A percentile compares a stretch with the other conserved stretches of the same genome.
These are phyloP conservation scores for Craniophora ligustri DNA, from an alignment of 2,888 invertebrate genomes.

Conservation along the genomic window DNA sequence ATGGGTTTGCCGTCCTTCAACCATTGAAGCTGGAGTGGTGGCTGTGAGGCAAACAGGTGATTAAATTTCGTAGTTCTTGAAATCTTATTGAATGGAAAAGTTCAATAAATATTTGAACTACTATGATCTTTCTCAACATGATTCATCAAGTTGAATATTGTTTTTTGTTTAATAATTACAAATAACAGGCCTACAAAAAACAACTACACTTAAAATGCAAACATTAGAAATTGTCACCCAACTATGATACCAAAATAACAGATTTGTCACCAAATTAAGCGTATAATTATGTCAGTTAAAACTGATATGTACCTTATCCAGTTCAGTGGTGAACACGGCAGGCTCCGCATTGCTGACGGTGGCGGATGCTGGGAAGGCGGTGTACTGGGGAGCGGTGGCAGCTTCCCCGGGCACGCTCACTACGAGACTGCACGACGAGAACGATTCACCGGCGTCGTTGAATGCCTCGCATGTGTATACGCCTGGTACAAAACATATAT, in stretches of 20 bases:
- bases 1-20: conserved; percentile 97
- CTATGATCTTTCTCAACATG: background rate
- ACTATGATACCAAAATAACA: no score
- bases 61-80: no score
- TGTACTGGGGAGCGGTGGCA: conserved; percentile 94
- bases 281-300: no score
- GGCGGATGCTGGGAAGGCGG: conserved; percentile 96
- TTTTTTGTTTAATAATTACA: no score
- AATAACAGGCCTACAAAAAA: no score
- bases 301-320: conserved; percentile 90
- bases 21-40: conserved; percentile 93
- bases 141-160: no score
- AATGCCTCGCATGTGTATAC: conserved; percentile 98
- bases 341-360: conserved; percentile 94
- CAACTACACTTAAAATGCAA: no score
- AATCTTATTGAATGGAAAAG: no score
- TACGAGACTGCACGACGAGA: conserved; percentile 96
- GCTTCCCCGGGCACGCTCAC: conserved; percentile 96
- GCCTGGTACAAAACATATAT: conserved; percentile 85
- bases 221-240: no score
- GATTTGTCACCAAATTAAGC: no score
- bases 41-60: conserved; percentile 61
- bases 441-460: conserved; percentile 97
- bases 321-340: conserved; percentile 93
- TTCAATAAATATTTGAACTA: no score